Percentiles rank a stretch among this genome's conserved stretches.
Conservation (phyloP, 2,888 invertebrate genomes). For the Cremastinae sp. region DNA sequence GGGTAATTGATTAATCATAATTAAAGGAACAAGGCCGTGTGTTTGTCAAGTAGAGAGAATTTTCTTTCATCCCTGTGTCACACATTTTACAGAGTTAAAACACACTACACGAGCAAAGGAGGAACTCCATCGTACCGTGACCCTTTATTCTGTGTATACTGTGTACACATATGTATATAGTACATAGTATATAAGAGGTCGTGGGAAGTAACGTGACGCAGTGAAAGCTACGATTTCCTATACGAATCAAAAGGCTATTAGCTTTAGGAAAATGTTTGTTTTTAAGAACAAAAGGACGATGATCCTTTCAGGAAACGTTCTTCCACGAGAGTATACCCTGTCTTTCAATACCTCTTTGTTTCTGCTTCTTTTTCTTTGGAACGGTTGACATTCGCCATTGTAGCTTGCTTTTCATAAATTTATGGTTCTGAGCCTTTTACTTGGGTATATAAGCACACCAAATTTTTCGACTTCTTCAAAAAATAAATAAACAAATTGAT, state of each 20-base stretch:
- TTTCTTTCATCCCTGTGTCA: too few species aligned
- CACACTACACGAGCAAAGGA: conserved; percentile 18
- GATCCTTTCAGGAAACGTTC: conserved; percentile 5
- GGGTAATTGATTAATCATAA: too few species aligned
- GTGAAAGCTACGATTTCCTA: conserved; percentile 34
- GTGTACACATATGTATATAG: background rate
- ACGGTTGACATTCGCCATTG: background rate
- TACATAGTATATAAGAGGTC: background rate
- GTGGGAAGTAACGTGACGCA: background rate
- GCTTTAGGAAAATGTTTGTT: conserved; percentile 12
- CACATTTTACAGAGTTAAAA: conserved; percentile 33
- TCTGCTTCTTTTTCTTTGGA: background rate
- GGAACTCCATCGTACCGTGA: conserved; percentile 2
- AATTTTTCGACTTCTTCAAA: too few species aligned
- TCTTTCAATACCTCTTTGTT: conserved; percentile 4
- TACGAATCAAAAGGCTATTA: conserved; percentile 27
- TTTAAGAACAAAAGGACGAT: conserved; percentile 25
- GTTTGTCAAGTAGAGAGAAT: too few species aligned
- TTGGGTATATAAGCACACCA: too few species aligned
- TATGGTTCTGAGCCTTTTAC: too few species aligned
- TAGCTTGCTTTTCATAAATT: too few species aligned
- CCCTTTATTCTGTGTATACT: background rate
- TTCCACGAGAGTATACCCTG: conserved; percentile 10
- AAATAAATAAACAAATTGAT: too few species aligned
- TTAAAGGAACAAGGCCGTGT: too few species aligned